Percentiles rank a stretch among this genome's conserved stretches.
phyloP scores from a whole-genome alignment of 2,113 vertebrate genomes.

The Lophochroa leadbeateri region DNA sequence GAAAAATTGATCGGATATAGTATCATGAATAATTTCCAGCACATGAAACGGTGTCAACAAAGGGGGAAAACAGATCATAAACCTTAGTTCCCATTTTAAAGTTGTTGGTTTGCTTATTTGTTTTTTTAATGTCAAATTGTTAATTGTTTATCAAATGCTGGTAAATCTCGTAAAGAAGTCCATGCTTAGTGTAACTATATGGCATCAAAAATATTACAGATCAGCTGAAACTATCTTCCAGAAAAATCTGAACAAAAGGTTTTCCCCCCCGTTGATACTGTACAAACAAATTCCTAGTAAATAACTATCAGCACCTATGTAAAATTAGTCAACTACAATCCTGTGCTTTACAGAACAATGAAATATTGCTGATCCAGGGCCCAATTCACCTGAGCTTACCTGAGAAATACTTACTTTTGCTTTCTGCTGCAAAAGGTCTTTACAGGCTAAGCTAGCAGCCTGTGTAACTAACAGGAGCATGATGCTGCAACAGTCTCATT shows the following conservation, averaged over 20 bases:
- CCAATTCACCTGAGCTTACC: background rate
- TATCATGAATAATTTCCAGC: conserved; percentile 43
- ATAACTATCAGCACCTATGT: background rate
- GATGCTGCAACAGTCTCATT: background rate
- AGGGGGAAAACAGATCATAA: background rate
- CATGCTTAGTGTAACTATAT: background rate
- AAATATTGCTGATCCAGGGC: background rate
- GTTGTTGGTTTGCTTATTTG: background rate
- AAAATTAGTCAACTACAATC: background rate
- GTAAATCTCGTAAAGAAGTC: background rate
- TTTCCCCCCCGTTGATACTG: background rate
- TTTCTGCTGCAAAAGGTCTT: background rate
- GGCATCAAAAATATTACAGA: background rate
- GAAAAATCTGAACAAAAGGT: background rate
- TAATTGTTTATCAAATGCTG: conserved; percentile 8
- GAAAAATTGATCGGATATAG: background rate
- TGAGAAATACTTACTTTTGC: background rate
- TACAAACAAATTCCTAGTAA: background rate
- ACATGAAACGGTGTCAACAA: background rate
- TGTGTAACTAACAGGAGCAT: background rate
- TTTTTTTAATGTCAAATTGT: background rate
- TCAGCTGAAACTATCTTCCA: background rate
- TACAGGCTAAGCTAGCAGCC: background rate
- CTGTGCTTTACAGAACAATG: background rate
- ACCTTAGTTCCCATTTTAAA: background rate